A percentile compares a stretch with the other conserved stretches of the same genome.
Conservation (phyloP, 2,113 vertebrate genomes). For the Peromyscus polionotus region DNA sequence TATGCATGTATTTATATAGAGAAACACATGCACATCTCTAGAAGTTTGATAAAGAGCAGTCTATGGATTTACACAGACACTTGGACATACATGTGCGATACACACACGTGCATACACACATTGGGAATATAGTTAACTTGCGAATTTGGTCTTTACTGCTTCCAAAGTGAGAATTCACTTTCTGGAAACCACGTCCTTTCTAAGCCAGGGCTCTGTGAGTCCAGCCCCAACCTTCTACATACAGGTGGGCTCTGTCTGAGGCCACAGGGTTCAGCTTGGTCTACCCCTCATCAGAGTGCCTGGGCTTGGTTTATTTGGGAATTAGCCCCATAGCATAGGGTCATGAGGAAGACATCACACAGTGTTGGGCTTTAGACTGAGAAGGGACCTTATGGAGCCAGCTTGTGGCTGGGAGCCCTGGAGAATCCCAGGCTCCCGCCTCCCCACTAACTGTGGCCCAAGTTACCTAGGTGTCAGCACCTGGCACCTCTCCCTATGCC, state of each 20-base stretch:
- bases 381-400: background rate
- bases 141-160: background rate
- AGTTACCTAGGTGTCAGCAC: background rate
- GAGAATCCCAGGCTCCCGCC: background rate
- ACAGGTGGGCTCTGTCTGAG: background rate
- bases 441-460: background rate
- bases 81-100: background rate
- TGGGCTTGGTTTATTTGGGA: background rate
- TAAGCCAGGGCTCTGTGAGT: background rate
- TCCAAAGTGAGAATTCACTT: background rate
- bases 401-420: background rate
- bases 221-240: background rate
- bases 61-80: accelerated
- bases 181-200: background rate
- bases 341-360: background rate
- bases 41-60: no score
- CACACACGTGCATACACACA: background rate
- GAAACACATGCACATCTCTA: accelerated
- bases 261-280: background rate
- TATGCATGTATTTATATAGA: background rate
- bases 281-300: background rate
- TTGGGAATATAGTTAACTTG: background rate
- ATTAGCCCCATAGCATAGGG: background rate
- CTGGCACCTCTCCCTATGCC: background rate
- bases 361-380: background rate